These are phyloP conservation scores for Setophaga petechia DNA, from an alignment of 2,113 vertebrate genomes.

Conservation along the genomic window DNA sequence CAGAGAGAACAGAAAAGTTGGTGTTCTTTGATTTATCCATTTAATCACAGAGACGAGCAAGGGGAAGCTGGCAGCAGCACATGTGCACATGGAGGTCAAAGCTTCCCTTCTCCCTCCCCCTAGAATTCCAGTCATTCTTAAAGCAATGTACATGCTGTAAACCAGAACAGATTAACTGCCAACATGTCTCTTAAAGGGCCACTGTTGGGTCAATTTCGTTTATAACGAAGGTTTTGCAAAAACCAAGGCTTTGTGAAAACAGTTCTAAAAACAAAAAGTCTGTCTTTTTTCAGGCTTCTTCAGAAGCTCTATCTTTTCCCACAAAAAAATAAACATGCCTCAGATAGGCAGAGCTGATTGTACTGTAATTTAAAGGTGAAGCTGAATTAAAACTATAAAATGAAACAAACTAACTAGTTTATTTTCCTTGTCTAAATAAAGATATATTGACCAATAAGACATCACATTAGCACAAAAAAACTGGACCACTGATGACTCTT, in stretches of 20 bases:
- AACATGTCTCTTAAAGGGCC: slow-evolving; percentile 69
- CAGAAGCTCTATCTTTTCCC: not conserved
- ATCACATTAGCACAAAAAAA: not conserved
- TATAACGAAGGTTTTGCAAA: not conserved
- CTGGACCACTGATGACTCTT: not conserved
- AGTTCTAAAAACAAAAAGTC: not conserved
- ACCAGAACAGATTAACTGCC: slow-evolving; percentile 76
- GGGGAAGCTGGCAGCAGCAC: slow-evolving; percentile 54
- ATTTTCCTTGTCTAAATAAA: not conserved
- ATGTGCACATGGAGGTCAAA: slow-evolving; percentile 64
- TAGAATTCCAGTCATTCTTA: slow-evolving; percentile 80
- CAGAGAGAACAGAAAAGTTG: slow-evolving; percentile 7
- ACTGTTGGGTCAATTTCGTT: slow-evolving; percentile 45
- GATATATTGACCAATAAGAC: not conserved
- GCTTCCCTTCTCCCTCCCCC: slow-evolving; percentile 68
- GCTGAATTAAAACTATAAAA: not conserved
- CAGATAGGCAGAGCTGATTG: not conserved
- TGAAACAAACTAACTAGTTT: not conserved
- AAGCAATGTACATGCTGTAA: slow-evolving; percentile 67
- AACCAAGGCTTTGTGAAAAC: not conserved
- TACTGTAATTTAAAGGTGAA: not conserved
- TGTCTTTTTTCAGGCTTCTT: not conserved
- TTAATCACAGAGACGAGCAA: slow-evolving; percentile 55
- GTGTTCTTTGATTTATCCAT: slow-evolving; percentile 31
- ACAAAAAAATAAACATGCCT: not conserved